These are phyloP conservation scores for Pterocles burchelli DNA, from an alignment of 2,113 vertebrate genomes.

Conservation along the genomic window DNA sequence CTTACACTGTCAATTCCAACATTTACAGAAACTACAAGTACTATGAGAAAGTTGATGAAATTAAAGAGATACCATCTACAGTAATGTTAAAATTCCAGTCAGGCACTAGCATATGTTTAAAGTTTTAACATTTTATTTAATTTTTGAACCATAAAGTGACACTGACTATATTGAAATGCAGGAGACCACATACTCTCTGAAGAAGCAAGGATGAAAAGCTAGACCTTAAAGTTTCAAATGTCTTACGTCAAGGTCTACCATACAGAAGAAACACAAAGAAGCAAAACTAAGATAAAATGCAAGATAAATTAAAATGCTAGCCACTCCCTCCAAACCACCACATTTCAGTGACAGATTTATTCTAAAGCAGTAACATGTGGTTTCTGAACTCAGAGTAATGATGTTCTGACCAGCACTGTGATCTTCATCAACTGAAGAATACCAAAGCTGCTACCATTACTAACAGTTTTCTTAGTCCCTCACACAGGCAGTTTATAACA, in stretches of 20 bases:
- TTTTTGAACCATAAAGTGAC: not conserved
- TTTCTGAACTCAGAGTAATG: rapidly evolving
- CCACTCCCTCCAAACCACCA: not conserved
- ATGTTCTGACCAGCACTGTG: not conserved
- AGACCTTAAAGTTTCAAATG: not conserved
- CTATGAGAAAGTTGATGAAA: not conserved
- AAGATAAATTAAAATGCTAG: not conserved
- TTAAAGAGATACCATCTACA: not conserved
- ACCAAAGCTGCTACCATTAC: not conserved
- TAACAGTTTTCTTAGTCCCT: not conserved
- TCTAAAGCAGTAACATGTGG: not conserved
- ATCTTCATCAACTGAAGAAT: not conserved
- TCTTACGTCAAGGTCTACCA: not conserved
- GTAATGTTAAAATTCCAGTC: not conserved
- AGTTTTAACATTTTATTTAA: not conserved
- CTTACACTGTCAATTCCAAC: not conserved
- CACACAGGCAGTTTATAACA: not conserved
- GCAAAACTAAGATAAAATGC: not conserved
- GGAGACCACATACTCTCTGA: not conserved
- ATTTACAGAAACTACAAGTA: not conserved
- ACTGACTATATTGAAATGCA: not conserved
- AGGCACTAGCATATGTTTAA: not conserved
- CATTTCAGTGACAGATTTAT: not conserved
- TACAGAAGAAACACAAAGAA: not conserved
- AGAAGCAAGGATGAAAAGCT: not conserved